Conservation (phyloP, 30 jellyfish, hydroid and myxozoan genomes). For the Hydractinia symbiolongicarpus region DNA sequence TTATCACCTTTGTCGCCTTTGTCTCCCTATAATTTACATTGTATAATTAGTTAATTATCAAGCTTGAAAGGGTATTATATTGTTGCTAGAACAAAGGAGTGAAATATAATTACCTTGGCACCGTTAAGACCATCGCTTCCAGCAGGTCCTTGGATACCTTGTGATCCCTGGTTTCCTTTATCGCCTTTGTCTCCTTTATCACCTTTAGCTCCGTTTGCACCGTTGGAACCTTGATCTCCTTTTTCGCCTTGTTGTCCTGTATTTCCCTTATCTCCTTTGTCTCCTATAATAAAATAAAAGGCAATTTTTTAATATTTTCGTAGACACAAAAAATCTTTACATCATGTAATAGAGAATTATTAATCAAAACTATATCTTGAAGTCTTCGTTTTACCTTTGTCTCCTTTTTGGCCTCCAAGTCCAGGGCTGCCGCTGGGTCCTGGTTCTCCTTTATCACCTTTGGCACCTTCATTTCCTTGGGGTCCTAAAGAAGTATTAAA, state of each 20-base stretch:
- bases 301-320: too few relatives aligned
- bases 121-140: conserved; percentile 8
- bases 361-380: too few relatives aligned
- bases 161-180: not conserved
- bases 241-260: not conserved
- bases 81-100: too few relatives aligned
- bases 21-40: not conserved
- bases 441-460: not conserved
- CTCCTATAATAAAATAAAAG: not conserved
- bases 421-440: conserved; percentile 30
- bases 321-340: too few relatives aligned
- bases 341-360: too few relatives aligned
- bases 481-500: not conserved
- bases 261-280: conserved; percentile 18
- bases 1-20: not conserved
- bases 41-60: not conserved
- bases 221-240: not conserved
- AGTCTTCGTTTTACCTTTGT: not conserved
- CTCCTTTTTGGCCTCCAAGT: conserved; percentile 2
- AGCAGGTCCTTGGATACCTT: not conserved
- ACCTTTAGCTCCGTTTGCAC: conserved; percentile 28
- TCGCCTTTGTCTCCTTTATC: conserved; percentile 8
- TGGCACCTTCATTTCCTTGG: conserved; percentile 17
- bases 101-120: too few relatives aligned
- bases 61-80: not conserved